A percentile compares a stretch with the other conserved stretches of the same genome.
These are phyloP conservation scores for Serrognathus titanus DNA, from an alignment of 2,888 invertebrate genomes.

Conservation along the genomic window DNA sequence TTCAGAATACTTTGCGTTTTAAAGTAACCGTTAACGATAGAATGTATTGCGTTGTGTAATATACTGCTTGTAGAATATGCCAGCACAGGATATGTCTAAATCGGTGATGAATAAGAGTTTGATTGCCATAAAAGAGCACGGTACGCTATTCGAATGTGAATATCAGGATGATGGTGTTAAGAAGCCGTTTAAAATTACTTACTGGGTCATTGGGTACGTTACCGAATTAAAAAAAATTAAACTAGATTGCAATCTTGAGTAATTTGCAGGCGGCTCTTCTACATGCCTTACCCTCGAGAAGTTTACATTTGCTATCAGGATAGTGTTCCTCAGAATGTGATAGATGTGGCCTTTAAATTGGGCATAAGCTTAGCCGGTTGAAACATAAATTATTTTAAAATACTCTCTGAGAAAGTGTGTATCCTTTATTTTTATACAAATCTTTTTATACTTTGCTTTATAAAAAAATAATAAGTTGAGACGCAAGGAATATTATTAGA, in stretches of 20 bases:
- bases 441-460: too few relatives aligned
- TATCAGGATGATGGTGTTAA: slow-evolving; percentile 45
- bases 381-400: neutral
- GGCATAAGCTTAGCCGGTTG: slow-evolving; percentile 35
- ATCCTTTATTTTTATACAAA: too few relatives aligned
- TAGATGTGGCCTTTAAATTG: slow-evolving; percentile 82
- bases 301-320: slow-evolving; percentile 86
- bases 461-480: too few relatives aligned
- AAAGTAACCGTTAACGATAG: slow-evolving; percentile 42
- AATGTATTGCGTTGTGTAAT: neutral
- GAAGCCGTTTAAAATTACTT: slow-evolving; percentile 54
- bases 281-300: slow-evolving; percentile 72
- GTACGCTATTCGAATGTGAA: slow-evolving; percentile 68
- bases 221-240: neutral
- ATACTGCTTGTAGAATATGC: slow-evolving; percentile 41
- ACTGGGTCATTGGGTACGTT: slow-evolving; percentile 78
- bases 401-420: too few relatives aligned
- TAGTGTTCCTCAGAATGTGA: slow-evolving; percentile 79
- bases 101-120: slow-evolving; percentile 66
- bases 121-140: slow-evolving; percentile 80
- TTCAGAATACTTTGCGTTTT: slow-evolving; percentile 66
- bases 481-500: too few relatives aligned
- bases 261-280: slow-evolving; percentile 61
- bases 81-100: slow-evolving; percentile 48
- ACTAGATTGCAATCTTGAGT: neutral